Evolutionary conservation across 2,113 vertebrate genomes (phyloP), one percentile per base, ranked within the genome.

Genomic region (Todiramphus saurophagus): DNA sequence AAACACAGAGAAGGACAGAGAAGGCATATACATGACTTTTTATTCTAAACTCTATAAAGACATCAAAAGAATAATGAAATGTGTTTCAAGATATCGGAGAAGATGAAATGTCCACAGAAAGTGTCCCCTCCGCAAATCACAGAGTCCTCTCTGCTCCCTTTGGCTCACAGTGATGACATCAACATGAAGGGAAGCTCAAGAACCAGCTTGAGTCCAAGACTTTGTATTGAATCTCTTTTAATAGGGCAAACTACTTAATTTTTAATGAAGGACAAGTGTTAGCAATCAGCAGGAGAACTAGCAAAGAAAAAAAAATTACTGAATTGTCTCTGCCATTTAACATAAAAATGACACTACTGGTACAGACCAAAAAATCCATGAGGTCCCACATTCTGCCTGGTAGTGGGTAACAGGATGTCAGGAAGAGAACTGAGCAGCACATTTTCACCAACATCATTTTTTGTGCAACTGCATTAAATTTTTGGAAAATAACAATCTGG

Each of bases 191-290:
- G 2, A 93, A 86, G 58, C 77, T 92, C 53, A 83, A 94, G 44
- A 83, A 83, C 9, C 46, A 83, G 35, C 70, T 33, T 89, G n/a
- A 89, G 37, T 7, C 62, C 64, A 67, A 55, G 53, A 74, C 14
- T 76, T 90, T 46, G 72, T 73, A n/a, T 21, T 14, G 3, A 62
- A 44, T 43, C 28, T 85, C 30, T 77, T 93, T 83, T 58, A 76
- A 83, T 85, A 90, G 44, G 27, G 63, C 24, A 85, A 85, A 83
- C 9, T 41, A 66, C 6, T 79, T 66, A 6, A 50, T 87, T 94
- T 93, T 88, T 80, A 94, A 91, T 66, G 67, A 93, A 91, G 63
- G 55, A 79, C n/a, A 93, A 66, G 41, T 53, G 37, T 62, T 46
- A 91, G 35, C 44, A 79, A 85, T 87, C 63, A 91, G 72, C 41